Evolutionary conservation across 2,888 invertebrate genomes (phyloP).

Genomic region (Orchestes rusci): DNA sequence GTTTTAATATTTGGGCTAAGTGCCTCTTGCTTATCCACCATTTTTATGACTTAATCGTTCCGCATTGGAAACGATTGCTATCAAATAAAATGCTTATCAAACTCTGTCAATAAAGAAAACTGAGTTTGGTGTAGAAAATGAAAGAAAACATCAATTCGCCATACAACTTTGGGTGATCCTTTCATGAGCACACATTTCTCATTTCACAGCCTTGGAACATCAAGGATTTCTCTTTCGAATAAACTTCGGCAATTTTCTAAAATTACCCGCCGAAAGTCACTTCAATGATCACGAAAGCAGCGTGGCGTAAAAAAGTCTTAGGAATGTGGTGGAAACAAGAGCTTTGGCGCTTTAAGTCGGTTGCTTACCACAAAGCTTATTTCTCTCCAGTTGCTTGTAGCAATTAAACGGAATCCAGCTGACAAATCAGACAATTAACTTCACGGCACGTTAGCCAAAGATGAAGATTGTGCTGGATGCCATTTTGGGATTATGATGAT

Average conservation of each 20-base stretch:
- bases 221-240: too few species aligned
- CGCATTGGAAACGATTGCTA: too few species aligned
- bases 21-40: too few species aligned
- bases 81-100: too few species aligned
- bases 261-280: constrained; percentile 7
- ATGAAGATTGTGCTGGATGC: constrained; percentile 17
- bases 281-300: constrained; percentile 8
- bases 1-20: too few species aligned
- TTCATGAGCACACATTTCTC: too few species aligned
- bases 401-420: constrained; percentile 19
- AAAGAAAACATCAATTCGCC: too few species aligned
- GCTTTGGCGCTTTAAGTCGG: constrained; percentile 18
- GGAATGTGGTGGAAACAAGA: constrained; percentile 21
- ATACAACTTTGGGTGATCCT: too few species aligned
- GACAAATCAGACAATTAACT: constrained; percentile 21
- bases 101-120: too few species aligned
- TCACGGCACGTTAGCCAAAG: constrained; percentile 15
- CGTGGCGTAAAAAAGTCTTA: constrained; percentile 17
- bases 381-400: constrained; percentile 18
- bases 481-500: constrained; percentile 5
- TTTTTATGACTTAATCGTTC: too few species aligned
- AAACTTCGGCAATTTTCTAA: constrained; percentile 3
- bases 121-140: too few species aligned
- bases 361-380: constrained; percentile 19
- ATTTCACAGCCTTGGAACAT: too few species aligned